These are phyloP conservation scores for Ammodramus savannarum DNA, from an alignment of 2,113 vertebrate genomes.

Conservation along the genomic window DNA sequence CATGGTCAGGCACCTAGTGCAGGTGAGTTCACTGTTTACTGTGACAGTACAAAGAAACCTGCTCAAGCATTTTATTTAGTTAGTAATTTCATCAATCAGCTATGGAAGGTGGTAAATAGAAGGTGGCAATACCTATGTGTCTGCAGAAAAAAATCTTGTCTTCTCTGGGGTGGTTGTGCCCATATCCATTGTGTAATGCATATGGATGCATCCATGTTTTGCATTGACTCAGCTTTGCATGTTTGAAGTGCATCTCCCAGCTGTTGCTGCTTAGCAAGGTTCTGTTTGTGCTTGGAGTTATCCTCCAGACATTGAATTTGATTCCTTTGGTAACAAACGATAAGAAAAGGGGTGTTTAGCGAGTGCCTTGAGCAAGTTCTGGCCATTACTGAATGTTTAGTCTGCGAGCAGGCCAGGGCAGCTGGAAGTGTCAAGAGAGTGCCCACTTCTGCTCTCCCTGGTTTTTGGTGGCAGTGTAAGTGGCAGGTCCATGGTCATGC, in stretches of 20 bases:
- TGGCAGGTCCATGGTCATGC: fast-evolving
- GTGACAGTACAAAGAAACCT: not conserved
- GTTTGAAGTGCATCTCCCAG: not conserved
- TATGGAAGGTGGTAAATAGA: not conserved
- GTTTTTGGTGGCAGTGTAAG: fast-evolving
- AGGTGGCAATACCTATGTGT: not conserved
- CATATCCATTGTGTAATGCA: fast-evolving
- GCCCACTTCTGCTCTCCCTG: not conserved
- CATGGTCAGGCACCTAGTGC: slow-evolving; percentile 96
- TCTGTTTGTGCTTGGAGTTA: not conserved
- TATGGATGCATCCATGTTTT: fast-evolving
- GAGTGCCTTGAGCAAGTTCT: not conserved
- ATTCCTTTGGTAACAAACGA: not conserved
- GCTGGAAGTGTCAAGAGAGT: not conserved
- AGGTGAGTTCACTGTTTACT: slow-evolving; percentile 71
- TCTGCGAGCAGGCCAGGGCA: not conserved
- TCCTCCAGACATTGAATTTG: not conserved
- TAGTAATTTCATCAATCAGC: not conserved
- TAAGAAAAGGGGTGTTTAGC: not conserved
- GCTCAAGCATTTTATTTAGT: not conserved
- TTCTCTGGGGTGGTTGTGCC: not conserved
- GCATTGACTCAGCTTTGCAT: not conserved
- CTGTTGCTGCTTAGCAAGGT: not conserved
- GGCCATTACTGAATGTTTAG: fast-evolving
- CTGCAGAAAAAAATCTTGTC: not conserved